A percentile compares a stretch with the other conserved stretches of the same genome.
phyloP scores from a whole-genome alignment of 2,113 vertebrate species.

The Cyprinodon variegatus region DNA sequence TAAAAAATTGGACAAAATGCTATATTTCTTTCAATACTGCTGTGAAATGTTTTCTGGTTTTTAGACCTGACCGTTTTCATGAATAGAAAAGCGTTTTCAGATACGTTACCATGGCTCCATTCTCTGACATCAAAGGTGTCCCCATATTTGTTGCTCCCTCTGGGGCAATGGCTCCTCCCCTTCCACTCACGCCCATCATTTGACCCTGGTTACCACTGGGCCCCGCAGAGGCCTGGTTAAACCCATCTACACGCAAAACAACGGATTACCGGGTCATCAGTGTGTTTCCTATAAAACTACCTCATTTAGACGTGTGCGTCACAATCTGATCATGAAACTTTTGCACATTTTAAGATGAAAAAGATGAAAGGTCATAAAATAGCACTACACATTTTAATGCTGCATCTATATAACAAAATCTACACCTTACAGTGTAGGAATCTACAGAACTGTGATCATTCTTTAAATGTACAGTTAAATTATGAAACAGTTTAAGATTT shows the following conservation, averaged over 20 bases:
- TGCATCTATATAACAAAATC: too few species aligned
- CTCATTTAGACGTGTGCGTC: not conserved
- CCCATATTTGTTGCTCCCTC: conserved; percentile 93
- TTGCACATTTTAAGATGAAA: not conserved
- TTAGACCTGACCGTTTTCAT: not conserved
- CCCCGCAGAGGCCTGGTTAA: conserved; percentile 88
- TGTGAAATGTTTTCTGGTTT: not conserved
- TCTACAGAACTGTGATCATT: not conserved
- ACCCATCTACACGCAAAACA: conserved; percentile 96
- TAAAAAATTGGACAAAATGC: too few species aligned
- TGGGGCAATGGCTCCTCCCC: conserved; percentile 89
- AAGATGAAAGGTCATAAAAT: not conserved
- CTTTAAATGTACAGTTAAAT: not conserved
- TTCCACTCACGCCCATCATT: conserved; percentile 96
- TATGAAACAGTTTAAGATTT: not conserved
- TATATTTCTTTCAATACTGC: not conserved
- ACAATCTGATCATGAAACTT: not conserved
- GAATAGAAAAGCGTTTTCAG: conserved; percentile 13
- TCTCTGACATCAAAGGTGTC: conserved; percentile 92
- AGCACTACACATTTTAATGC: not conserved
- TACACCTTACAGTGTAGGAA: not conserved
- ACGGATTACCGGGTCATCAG: conserved; percentile 65
- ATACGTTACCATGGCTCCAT: conserved; percentile 98
- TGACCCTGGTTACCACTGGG: conserved; percentile 93
- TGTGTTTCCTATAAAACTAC: not conserved